These are phyloP conservation scores for Leucopternis melanops DNA, from an alignment of 2,113 vertebrate species.

Conservation along the genomic window DNA sequence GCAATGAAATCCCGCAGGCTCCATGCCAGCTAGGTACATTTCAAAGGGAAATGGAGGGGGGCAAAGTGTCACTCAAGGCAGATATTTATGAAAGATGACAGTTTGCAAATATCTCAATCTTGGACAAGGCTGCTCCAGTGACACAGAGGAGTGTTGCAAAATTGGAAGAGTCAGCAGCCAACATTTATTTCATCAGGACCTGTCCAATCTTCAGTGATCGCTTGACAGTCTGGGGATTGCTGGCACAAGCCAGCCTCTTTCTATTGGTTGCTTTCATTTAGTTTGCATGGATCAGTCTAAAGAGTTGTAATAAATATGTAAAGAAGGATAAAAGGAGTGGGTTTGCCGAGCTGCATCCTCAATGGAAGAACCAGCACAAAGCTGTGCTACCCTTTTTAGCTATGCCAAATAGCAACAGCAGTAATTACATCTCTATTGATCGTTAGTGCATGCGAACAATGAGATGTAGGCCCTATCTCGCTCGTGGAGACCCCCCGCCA, in stretches of 20 bases:
- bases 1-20: constrained; percentile 73
- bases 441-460: not conserved
- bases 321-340: constrained; percentile 57
- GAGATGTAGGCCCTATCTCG: not conserved
- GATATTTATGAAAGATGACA: constrained; percentile 98
- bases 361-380: not conserved
- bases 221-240: constrained; percentile 80
- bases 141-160: constrained; percentile 84
- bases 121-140: constrained; percentile 82
- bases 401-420: constrained; percentile 24
- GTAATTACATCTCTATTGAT: constrained; percentile 67
- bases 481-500: rapidly evolving
- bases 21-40: constrained; percentile 71
- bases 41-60: constrained; percentile 66
- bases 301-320: constrained; percentile 75
- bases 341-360: constrained; percentile 34
- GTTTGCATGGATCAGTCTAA: constrained; percentile 73
- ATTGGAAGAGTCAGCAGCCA: constrained; percentile 95
- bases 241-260: constrained; percentile 54
- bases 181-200: constrained; percentile 90
- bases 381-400: constrained; percentile 13
- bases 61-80: constrained; percentile 80
- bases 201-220: constrained; percentile 80
- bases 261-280: constrained; percentile 61
- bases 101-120: constrained; percentile 99